Base-by-base conservation (phyloP, 2,888 invertebrate genomes). In the Dicranocentrus wangi region DNA sequence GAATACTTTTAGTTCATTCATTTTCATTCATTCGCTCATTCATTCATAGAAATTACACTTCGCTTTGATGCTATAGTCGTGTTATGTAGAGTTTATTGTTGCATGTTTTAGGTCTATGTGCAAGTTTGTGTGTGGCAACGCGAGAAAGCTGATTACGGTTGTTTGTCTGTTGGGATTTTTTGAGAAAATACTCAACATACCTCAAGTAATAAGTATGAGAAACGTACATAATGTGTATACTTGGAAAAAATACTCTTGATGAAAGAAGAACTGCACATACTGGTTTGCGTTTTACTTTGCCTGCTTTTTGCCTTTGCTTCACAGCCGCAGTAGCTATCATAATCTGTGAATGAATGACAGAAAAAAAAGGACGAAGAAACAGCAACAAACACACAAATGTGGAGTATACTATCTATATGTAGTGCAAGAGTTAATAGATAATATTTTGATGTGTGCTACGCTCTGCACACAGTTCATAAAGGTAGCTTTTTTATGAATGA, bases 211-310 rank as follows among this genome's bases (percentile, higher is more conserved):
- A 25, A 58, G 25, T 23, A 10, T 58, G 27, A 58, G 1, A 58
- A 58, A 25, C 23, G 58, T 23, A 58, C 58, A 1, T 23, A 58
- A 25, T 8, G 17, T n/a, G 23, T 23, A 13, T 3, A 5, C 8
- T 58, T 21, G 23, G 61, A n/a, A 32, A 39, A 63, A 63, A 32
- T 32, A 13, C 13, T 23, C 17, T 32, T 32, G 58, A 39, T 63
- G 39, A 63, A 23, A 17, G 27, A 23, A 28, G 25, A 71, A 60
- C 42, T 61, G 72, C 60, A 43, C 72, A 51, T 61, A 72, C 72
- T 72, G 72, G 72, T 72, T 72, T 72, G 61, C 27, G 51, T 61
- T 72, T 72, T 60, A 69, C 55, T 47, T 23, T 42, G n/a, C 23
- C 13, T 51, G 7, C 10, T n/a, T n/a, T 51, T 51, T n/a, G 51